phyloP scores from a whole-genome alignment of 2,888 invertebrate species.

The Lobophora halterata region DNA sequence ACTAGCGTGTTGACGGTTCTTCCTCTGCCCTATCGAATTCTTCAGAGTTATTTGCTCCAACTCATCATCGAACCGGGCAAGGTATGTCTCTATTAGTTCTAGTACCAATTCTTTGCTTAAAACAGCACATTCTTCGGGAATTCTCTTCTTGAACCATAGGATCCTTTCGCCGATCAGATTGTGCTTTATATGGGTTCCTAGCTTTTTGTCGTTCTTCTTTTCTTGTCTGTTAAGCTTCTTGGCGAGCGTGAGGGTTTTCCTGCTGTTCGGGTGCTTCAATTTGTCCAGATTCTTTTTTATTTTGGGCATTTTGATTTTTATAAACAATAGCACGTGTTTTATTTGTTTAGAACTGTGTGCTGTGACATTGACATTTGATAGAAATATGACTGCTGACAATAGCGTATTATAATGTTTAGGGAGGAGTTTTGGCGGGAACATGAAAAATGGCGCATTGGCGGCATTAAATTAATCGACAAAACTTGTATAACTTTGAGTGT shows the following conservation, averaged over 20 bases:
- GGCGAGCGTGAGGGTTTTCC: constrained; percentile 87
- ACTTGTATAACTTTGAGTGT: too few relatives aligned
- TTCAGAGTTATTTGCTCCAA: constrained; percentile 89
- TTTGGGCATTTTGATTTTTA: constrained; percentile 57
- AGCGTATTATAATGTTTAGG: too few relatives aligned
- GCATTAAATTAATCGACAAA: too few relatives aligned
- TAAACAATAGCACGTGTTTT: neutral
- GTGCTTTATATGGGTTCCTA: constrained; percentile 85
- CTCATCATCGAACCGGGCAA: constrained; percentile 85
- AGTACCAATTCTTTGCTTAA: constrained; percentile 82
- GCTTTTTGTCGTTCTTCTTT: constrained; percentile 82
- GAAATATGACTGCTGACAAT: too few relatives aligned
- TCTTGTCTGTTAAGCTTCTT: constrained; percentile 85
- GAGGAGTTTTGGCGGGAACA: too few relatives aligned
- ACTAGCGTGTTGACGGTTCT: constrained; percentile 88
- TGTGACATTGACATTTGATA: neutral
- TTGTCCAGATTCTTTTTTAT: constrained; percentile 67
- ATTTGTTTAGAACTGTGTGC: constrained; percentile 1
- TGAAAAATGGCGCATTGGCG: too few relatives aligned
- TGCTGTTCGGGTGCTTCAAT: constrained; percentile 91
- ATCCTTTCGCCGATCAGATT: constrained; percentile 89
- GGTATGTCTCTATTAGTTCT: constrained; percentile 79
- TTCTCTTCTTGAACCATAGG: constrained; percentile 87
- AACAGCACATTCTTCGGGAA: constrained; percentile 75
- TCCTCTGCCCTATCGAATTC: constrained; percentile 88